These are phyloP conservation scores for Onchidella celtica DNA, from an alignment of 2,888 invertebrate species.

Conservation along the genomic window DNA sequence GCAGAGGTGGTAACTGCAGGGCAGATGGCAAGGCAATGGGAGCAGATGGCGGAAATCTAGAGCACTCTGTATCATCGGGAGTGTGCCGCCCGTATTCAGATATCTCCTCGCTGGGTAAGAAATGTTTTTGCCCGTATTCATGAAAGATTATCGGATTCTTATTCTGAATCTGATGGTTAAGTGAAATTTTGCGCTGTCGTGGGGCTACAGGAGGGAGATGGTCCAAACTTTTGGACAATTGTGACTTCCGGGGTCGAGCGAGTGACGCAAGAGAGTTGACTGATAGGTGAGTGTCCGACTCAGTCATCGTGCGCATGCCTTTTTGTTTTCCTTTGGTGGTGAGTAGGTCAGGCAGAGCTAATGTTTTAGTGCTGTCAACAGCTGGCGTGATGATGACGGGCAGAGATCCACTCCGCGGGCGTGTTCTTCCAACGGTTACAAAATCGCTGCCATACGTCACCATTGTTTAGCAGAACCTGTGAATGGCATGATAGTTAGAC, in stretches of 20 bases:
- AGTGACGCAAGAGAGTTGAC: background rate
- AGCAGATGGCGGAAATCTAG: background rate
- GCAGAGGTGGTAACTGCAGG: background rate
- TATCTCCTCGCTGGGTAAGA: background rate
- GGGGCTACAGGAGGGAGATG: background rate
- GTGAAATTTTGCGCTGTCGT: no score
- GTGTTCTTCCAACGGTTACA: background rate
- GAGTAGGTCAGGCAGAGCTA: background rate
- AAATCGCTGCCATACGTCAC: constrained; percentile 19
- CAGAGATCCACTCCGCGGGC: background rate
- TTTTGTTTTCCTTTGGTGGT: background rate
- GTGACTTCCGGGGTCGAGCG: background rate
- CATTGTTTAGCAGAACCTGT: no score
- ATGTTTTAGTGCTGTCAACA: background rate
- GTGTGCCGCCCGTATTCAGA: background rate
- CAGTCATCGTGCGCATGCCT: background rate
- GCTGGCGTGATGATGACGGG: background rate
- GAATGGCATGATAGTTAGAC: no score
- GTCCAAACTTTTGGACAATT: background rate
- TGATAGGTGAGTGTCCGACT: background rate
- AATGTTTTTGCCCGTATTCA: background rate
- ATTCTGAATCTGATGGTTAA: background rate
- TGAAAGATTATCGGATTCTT: no score
- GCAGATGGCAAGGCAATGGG: background rate
- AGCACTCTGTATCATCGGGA: background rate